Percentiles rank a stretch among this genome's conserved stretches.
These are phyloP conservation scores for Hypena proboscidalis DNA, from an alignment of 2,888 invertebrate species.

Conservation along the genomic window DNA sequence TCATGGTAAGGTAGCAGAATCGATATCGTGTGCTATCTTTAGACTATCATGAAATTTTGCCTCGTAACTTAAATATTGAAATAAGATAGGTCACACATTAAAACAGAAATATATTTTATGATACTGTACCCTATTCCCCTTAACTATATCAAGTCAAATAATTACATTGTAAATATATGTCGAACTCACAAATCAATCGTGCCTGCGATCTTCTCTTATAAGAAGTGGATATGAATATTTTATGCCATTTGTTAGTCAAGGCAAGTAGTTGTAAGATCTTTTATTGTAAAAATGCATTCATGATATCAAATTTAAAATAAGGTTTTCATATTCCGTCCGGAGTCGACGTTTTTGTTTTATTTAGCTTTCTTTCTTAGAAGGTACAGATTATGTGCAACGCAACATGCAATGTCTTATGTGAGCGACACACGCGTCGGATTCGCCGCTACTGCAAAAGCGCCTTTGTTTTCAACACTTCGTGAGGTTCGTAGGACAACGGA, in stretches of 20 bases:
- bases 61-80: slow-evolving; percentile 17
- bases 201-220: slow-evolving; percentile 36
- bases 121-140: slow-evolving; percentile 25
- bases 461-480: no score
- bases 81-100: slow-evolving; percentile 29
- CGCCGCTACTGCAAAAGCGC: no score
- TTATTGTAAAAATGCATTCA: slow-evolving; percentile 11
- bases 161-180: slow-evolving; percentile 24
- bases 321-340: slow-evolving; percentile 41
- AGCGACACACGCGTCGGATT: no score
- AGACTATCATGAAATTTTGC: slow-evolving; percentile 20
- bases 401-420: no score
- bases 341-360: slow-evolving; percentile 8
- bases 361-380: background rate
- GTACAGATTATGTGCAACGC: background rate
- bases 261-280: slow-evolving; percentile 15
- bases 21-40: slow-evolving; percentile 31
- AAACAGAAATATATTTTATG: slow-evolving; percentile 45
- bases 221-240: slow-evolving; percentile 28
- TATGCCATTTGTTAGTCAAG: slow-evolving; percentile 28
- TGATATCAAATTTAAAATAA: slow-evolving; percentile 23
- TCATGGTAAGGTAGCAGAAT: slow-evolving; percentile 27
- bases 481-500: no score
- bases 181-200: slow-evolving; percentile 38
- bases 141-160: slow-evolving; percentile 26